phyloP scores from a whole-genome alignment of 2,888 invertebrate genomes.

The Clepsis dumicolana region DNA sequence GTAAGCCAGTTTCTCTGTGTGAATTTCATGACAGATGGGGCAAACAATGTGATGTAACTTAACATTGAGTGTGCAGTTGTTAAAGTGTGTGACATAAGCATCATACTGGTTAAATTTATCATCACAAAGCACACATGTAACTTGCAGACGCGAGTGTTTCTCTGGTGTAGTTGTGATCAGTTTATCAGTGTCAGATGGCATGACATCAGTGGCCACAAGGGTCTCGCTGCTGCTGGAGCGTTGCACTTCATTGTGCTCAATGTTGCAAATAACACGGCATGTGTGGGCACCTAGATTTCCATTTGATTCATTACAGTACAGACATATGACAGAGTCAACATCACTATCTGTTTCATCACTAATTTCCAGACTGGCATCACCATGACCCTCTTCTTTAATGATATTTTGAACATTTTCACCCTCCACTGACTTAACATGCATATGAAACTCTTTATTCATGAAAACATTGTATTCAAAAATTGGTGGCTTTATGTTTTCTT shows the following conservation, averaged over 20 bases:
- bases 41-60: constrained; percentile 80
- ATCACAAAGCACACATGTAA: constrained; percentile 80
- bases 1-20: constrained; percentile 69
- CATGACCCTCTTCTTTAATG: constrained; percentile 60
- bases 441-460: constrained; percentile 74
- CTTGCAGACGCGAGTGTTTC: constrained; percentile 53
- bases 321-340: constrained; percentile 80
- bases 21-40: constrained; percentile 79
- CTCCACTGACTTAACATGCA: constrained; percentile 69
- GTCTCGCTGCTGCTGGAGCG: constrained; percentile 78
- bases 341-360: constrained; percentile 83
- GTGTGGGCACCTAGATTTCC: constrained; percentile 72
- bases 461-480: constrained; percentile 70
- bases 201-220: constrained; percentile 72
- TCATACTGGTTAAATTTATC: constrained; percentile 74
- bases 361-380: constrained; percentile 59
- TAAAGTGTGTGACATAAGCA: constrained; percentile 73
- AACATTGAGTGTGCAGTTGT: constrained; percentile 79
- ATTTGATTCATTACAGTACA: constrained; percentile 75
- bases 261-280: constrained; percentile 76
- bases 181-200: constrained; percentile 51
- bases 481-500: constrained; percentile 65
- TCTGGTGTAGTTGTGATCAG: constrained; percentile 41
- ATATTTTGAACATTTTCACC: constrained; percentile 76
- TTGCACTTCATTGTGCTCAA: constrained; percentile 73